phyloP scores from a whole-genome alignment of 2,113 vertebrate species.

The Patagioenas fasciata region DNA sequence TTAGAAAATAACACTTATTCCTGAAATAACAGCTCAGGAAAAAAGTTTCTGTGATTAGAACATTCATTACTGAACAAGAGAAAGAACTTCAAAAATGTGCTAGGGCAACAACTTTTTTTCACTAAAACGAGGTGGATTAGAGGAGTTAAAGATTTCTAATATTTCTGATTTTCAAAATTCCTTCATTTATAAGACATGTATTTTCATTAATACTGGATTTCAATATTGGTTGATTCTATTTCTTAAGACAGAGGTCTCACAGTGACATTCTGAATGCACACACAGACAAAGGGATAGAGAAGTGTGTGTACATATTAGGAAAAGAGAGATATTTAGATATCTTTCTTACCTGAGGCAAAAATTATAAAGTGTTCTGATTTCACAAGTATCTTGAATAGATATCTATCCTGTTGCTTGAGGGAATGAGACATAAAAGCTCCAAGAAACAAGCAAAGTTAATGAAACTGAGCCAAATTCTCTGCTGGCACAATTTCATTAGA shows the following conservation, averaged over 20 bases:
- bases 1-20: conserved; percentile 46
- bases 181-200: neutral
- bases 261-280: neutral
- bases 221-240: neutral
- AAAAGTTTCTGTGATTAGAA: neutral
- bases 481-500: conserved; percentile 42
- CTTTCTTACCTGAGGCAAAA: conserved; percentile 2
- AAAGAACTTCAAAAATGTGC: conserved; percentile 54
- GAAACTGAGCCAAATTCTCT: conserved; percentile 19
- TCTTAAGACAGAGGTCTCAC: neutral
- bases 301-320: neutral
- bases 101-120: conserved; percentile 12
- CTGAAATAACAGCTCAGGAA: conserved; percentile 7
- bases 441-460: conserved; percentile 22
- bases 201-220: neutral
- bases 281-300: neutral
- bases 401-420: conserved; percentile 2
- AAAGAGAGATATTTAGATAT: neutral
- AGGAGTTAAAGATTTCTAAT: neutral
- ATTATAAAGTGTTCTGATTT: neutral
- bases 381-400: neutral
- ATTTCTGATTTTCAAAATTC: neutral
- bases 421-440: conserved; percentile 31
- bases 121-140: neutral
- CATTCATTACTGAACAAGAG: neutral